These are phyloP conservation scores for Rallus limicola DNA, from an alignment of 2,113 vertebrate genomes.

Conservation along the genomic window DNA sequence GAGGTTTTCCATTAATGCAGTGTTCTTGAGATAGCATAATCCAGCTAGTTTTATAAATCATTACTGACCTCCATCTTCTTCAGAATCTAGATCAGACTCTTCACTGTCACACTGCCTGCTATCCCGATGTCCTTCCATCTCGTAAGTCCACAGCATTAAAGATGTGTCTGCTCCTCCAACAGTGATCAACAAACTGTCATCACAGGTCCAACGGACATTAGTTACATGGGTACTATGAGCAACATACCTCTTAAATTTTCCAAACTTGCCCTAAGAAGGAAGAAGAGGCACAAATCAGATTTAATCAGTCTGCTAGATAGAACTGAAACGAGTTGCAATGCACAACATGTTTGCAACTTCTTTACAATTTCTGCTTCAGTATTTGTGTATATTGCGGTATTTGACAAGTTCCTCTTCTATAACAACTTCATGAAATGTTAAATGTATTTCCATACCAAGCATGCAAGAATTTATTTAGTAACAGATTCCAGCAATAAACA, in stretches of 20 bases:
- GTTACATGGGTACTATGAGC: slow-evolving; percentile 97
- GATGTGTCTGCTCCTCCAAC: slow-evolving; percentile 92
- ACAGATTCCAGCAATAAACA: not conserved
- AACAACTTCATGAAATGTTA: not conserved
- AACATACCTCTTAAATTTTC: slow-evolving; percentile 94
- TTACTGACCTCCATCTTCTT: slow-evolving; percentile 92
- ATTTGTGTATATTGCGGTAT: not conserved
- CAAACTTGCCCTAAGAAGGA: slow-evolving; percentile 88
- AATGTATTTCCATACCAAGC: not conserved
- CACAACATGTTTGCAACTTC: not conserved
- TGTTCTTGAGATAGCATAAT: not conserved
- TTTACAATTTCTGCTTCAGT: not conserved
- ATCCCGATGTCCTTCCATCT: slow-evolving; percentile 86
- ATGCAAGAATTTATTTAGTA: not conserved
- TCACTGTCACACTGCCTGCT: slow-evolving; percentile 91
- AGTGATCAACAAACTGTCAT: slow-evolving; percentile 91
- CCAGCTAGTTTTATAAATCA: not conserved
- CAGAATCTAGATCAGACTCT: slow-evolving; percentile 95
- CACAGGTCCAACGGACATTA: slow-evolving; percentile 93
- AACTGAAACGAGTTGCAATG: not conserved
- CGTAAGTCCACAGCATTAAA: slow-evolving; percentile 95
- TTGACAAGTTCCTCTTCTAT: not conserved
- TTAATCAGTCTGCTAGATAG: not conserved
- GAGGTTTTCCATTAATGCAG: not conserved
- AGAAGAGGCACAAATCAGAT: not conserved